Conservation (phyloP, 1,140 invertebrate species). For the Dinoponera quadriceps region DNA sequence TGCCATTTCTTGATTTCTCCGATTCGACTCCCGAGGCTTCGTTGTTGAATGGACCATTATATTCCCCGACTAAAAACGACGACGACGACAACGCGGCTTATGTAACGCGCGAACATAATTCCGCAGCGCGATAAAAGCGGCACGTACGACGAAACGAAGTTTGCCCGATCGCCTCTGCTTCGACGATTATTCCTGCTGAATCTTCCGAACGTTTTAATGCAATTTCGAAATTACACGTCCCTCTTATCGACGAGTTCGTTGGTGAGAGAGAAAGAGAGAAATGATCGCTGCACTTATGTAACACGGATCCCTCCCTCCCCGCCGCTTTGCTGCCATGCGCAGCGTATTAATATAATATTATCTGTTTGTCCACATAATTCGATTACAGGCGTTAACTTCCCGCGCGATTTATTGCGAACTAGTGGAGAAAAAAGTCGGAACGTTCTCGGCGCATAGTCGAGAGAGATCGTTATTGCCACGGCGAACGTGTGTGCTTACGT, state of each 20-base stretch:
- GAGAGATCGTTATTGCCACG: not conserved
- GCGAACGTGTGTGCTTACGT: not conserved
- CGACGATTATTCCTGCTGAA: not conserved
- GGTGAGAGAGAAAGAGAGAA: not conserved
- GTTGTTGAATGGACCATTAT: constrained; percentile 40
- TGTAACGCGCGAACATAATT: constrained; percentile 9
- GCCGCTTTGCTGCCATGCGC: too few relatives aligned
- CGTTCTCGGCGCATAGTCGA: not conserved
- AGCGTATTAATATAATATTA: not conserved
- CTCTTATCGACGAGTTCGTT: too few relatives aligned
- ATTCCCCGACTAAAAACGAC: constrained; percentile 18
- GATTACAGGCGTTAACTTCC: constrained; percentile 13
- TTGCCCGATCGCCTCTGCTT: not conserved
- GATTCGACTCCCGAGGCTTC: constrained; percentile 4
- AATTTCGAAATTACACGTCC: not conserved
- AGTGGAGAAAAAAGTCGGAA: not conserved
- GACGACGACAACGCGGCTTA: not conserved
- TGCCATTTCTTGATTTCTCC: constrained; percentile 53
- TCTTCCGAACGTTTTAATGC: not conserved
- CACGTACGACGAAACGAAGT: not conserved
- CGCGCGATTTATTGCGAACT: not conserved
- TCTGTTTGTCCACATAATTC: not conserved
- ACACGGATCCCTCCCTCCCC: not conserved
- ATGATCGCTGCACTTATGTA: not conserved
- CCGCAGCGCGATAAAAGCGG: not conserved